Percentiles rank a stretch among this genome's conserved stretches.
These are phyloP conservation scores for Amphiura filiformis DNA, from an alignment of 35 echinoderm and acorn worm species.

Conservation along the genomic window DNA sequence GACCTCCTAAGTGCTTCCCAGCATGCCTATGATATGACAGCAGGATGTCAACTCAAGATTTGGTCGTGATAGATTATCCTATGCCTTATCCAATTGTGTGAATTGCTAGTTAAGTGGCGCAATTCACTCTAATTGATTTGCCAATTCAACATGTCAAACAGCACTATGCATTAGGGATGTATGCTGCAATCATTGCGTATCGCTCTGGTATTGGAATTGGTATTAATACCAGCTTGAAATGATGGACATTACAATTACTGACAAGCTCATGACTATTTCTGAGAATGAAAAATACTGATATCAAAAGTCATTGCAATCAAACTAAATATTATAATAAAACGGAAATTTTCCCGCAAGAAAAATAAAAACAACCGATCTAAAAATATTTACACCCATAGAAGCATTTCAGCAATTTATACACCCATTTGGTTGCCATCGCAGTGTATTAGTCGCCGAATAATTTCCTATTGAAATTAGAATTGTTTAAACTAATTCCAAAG, in stretches of 20 bases:
- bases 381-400: no score
- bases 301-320: neutral
- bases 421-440: neutral
- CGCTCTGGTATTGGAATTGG: neutral
- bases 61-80: slow-evolving; percentile 17
- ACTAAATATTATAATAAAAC: neutral
- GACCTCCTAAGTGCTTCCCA: neutral
- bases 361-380: no score
- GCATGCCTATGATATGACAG: slow-evolving; percentile 27
- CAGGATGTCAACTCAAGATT: neutral
- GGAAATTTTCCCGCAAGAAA: neutral
- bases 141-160: slow-evolving; percentile 19
- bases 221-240: neutral
- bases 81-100: slow-evolving; percentile 48
- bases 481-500: slow-evolving; percentile 10
- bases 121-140: slow-evolving; percentile 53
- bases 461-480: neutral
- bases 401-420: neutral
- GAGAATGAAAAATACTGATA: neutral
- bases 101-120: slow-evolving; percentile 45
- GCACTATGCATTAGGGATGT: neutral
- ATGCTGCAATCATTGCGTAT: neutral
- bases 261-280: neutral
- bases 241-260: neutral
- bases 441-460: neutral